Evolutionary conservation across 2,888 invertebrate genomes (phyloP).

Genomic region (Flexamia atlantica): DNA sequence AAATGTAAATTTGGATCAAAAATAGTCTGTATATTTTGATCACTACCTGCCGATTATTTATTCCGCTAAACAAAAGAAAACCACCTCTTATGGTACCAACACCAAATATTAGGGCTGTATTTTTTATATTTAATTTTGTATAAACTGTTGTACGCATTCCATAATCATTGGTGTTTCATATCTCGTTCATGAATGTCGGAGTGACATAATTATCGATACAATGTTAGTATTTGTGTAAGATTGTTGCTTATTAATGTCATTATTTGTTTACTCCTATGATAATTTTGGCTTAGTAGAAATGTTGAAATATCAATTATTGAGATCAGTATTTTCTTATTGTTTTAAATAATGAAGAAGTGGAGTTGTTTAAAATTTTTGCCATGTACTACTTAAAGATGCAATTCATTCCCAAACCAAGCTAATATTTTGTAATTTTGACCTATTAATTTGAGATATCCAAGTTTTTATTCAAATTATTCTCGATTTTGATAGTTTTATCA

Average conservation of each 20-base stretch:
- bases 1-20: slow-evolving; percentile 1
- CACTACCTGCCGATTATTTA: background rate
- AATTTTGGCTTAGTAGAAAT: background rate
- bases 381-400: no score
- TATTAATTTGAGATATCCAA: no score
- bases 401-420: no score
- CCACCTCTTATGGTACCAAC: background rate
- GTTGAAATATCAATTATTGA: background rate
- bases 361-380: no score
- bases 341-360: no score
- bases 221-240: slow-evolving; percentile 4
- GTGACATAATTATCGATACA: slow-evolving; percentile 3
- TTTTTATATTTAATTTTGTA: slow-evolving; percentile 17
- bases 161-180: slow-evolving; percentile 25
- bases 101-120: slow-evolving; percentile 4
- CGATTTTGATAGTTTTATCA: no score
- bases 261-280: background rate
- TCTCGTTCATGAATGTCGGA: background rate
- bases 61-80: background rate
- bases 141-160: slow-evolving; percentile 10
- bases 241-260: background rate
- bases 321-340: slow-evolving; percentile 1
- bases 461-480: no score
- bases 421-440: no score
- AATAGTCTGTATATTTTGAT: background rate